Conservation (phyloP, 2,888 invertebrate species). For the Graphium colonna region DNA sequence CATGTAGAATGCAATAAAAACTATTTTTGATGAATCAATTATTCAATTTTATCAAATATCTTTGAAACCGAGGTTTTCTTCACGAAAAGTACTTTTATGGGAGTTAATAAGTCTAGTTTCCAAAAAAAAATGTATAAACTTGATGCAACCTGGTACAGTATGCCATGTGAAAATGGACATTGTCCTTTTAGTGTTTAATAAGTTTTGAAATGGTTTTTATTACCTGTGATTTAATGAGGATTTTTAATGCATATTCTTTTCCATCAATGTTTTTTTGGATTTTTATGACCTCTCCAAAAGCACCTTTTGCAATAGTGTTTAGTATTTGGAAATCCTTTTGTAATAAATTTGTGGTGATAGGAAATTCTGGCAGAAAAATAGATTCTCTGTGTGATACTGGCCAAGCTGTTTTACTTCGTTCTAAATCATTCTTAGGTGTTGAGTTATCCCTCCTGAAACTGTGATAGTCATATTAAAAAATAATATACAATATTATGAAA, state of each 20-base stretch:
- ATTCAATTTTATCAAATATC: too few relatives aligned
- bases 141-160: too few relatives aligned
- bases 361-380: slow-evolving; percentile 93
- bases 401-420: slow-evolving; percentile 87
- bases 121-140: too few relatives aligned
- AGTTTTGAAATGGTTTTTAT: slow-evolving; percentile 32
- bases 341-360: slow-evolving; percentile 80
- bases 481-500: background rate
- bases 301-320: slow-evolving; percentile 90
- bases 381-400: slow-evolving; percentile 91
- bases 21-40: too few relatives aligned
- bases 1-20: too few relatives aligned
- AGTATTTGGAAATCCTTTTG: slow-evolving; percentile 83
- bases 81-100: too few relatives aligned
- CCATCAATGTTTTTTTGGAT: slow-evolving; percentile 83
- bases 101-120: too few relatives aligned
- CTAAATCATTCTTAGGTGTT: slow-evolving; percentile 79
- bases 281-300: slow-evolving; percentile 94
- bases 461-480: background rate
- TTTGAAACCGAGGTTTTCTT: too few relatives aligned
- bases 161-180: too few relatives aligned
- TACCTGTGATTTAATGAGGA: slow-evolving; percentile 89
- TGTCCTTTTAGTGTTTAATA: too few relatives aligned
- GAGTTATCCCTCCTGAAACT: slow-evolving; percentile 83
- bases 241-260: slow-evolving; percentile 91